A percentile compares a stretch with the other conserved stretches of the same genome.
Evolutionary conservation across 2,888 invertebrate species (phyloP).

Genomic region (Micoletzkya japonica): DNA sequence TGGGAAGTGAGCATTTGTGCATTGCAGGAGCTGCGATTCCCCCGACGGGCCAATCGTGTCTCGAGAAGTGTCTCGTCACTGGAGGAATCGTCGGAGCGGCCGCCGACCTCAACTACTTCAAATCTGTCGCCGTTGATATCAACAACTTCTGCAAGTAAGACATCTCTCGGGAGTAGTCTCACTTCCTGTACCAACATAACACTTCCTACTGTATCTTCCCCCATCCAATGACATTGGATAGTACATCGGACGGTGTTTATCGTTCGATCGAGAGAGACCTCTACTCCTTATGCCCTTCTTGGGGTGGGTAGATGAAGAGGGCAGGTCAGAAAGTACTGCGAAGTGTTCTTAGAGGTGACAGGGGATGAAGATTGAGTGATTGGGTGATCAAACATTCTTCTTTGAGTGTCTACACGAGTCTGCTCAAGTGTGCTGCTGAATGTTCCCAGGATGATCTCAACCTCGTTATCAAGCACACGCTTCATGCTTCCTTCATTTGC

Average conservation of each 20-base stretch:
- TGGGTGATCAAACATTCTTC: neutral
- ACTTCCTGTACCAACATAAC: neutral
- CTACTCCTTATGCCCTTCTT: too few relatives aligned
- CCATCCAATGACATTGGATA: too few relatives aligned
- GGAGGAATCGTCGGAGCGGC: slow-evolving; percentile 23
- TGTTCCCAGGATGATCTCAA: slow-evolving; percentile 23
- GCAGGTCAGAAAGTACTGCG: too few relatives aligned
- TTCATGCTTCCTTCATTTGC: slow-evolving; percentile 21
- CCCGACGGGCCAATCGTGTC: slow-evolving; percentile 16
- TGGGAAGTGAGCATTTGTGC: neutral
- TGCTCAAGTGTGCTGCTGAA: slow-evolving; percentile 19
- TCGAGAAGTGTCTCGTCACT: slow-evolving; percentile 22
- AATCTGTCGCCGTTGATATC: slow-evolving; percentile 22
- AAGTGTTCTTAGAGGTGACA: too few relatives aligned
- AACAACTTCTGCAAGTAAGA: slow-evolving; percentile 30
- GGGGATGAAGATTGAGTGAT: too few relatives aligned
- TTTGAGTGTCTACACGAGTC: slow-evolving; percentile 23
- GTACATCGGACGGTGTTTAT: too few relatives aligned
- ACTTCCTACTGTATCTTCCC: too few relatives aligned
- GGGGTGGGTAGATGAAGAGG: too few relatives aligned
- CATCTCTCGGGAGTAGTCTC: neutral
- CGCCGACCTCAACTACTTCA: slow-evolving; percentile 25
- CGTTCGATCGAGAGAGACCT: too few relatives aligned
- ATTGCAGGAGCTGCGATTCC: slow-evolving; percentile 15
- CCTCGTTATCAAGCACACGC: slow-evolving; percentile 21